phyloP scores from a whole-genome alignment of 2,113 vertebrate species.

The Bos taurus region DNA sequence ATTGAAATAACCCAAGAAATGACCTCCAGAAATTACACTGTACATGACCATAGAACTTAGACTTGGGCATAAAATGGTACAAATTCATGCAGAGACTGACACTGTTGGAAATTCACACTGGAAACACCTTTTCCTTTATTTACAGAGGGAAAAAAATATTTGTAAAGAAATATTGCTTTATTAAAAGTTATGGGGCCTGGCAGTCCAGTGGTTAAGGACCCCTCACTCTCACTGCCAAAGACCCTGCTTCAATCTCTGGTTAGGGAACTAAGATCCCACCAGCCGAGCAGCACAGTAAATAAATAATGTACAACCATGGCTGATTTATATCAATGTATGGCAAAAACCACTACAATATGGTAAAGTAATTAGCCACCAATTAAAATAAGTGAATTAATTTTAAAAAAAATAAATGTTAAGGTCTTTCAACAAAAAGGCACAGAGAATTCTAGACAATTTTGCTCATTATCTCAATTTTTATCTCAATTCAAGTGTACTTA shows the following conservation, averaged over 20 bases:
- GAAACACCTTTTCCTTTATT: not conserved
- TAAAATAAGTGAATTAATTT: not conserved
- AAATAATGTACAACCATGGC: not conserved
- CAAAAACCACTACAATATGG: not conserved
- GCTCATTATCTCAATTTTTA: not conserved
- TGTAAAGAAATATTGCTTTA: not conserved
- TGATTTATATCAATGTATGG: not conserved
- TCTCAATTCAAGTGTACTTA: not conserved
- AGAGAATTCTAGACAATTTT: not conserved
- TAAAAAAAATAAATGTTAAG: not conserved
- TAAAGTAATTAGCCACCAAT: not conserved
- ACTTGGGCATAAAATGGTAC: not conserved
- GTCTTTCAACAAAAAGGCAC: not conserved
- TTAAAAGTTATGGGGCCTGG: not conserved
- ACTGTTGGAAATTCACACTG: not conserved
- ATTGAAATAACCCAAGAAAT: not conserved
- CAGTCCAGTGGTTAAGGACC: not conserved
- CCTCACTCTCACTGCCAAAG: not conserved
- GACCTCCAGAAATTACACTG: not conserved
- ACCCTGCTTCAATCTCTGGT: not conserved
- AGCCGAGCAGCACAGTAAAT: not conserved
- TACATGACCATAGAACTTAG: not conserved
- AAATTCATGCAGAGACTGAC: not conserved
- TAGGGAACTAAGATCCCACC: not conserved
- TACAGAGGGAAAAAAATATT: not conserved